These are phyloP conservation scores for Columba livia DNA, from an alignment of 2,113 vertebrate species.

Conservation along the genomic window DNA sequence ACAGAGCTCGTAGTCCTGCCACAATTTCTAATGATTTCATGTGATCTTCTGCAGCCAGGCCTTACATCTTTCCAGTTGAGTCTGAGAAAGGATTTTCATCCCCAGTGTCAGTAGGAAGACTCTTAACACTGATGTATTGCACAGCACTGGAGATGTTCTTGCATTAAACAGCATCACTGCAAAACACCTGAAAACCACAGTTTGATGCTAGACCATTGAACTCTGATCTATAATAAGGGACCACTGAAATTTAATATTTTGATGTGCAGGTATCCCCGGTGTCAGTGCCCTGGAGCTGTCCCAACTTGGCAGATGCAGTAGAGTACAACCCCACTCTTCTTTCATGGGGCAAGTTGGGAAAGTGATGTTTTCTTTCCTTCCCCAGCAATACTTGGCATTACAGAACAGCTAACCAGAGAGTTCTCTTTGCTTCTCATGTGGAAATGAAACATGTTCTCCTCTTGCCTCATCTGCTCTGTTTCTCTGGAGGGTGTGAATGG, in stretches of 20 bases:
- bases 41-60: background rate
- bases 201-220: background rate
- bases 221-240: background rate
- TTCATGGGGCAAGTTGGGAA: background rate
- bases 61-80: background rate
- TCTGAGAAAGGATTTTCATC: background rate
- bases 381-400: background rate
- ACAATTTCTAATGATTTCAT: background rate
- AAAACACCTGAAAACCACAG: background rate
- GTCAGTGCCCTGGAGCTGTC: background rate
- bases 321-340: background rate
- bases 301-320: background rate
- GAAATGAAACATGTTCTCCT: background rate
- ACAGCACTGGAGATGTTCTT: background rate
- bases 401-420: background rate
- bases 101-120: background rate
- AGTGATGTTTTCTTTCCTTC: background rate
- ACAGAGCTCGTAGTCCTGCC: background rate
- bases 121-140: fast-evolving
- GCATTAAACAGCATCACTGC: background rate
- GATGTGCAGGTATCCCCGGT: background rate
- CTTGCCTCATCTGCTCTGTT: background rate
- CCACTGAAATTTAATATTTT: background rate
- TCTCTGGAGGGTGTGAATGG: background rate
- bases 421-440: background rate